phyloP scores from a whole-genome alignment of 2,888 invertebrate species.

The Daptonema setosum region DNA sequence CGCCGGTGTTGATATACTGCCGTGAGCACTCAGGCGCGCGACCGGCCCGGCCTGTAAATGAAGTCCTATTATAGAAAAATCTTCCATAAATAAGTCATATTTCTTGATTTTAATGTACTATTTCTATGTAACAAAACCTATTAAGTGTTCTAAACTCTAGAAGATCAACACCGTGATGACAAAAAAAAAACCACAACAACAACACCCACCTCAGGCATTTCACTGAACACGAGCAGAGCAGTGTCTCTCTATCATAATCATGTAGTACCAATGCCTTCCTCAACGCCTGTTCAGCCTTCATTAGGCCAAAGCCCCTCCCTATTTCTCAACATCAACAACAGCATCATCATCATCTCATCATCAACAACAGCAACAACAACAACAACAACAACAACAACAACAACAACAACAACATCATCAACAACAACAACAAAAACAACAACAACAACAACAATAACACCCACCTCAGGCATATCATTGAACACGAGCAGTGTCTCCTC shows the following conservation, averaged over 20 bases:
- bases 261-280: constrained; percentile 15
- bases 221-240: constrained; percentile 34
- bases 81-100: not conserved
- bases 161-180: too few species aligned
- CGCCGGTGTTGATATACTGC: constrained; percentile 16
- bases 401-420: too few species aligned
- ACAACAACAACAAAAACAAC: too few species aligned
- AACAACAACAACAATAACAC: not conserved
- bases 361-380: too few species aligned
- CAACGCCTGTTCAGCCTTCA: not conserved
- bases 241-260: constrained; percentile 25
- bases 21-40: constrained; percentile 14
- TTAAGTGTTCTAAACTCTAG: too few species aligned
- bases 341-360: too few species aligned
- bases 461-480: constrained; percentile 29
- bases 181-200: too few species aligned
- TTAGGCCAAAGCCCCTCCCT: too few species aligned
- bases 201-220: constrained; percentile 27
- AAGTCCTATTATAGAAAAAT: not conserved
- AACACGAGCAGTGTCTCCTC: constrained; percentile 32
- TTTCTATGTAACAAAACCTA: too few species aligned
- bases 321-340: too few species aligned
- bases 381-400: too few species aligned
- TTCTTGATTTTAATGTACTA: too few species aligned
- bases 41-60: constrained; percentile 16